phyloP scores from a whole-genome alignment of 2,797 vertebrate species.

The Sebastes ruberrimus region DNA sequence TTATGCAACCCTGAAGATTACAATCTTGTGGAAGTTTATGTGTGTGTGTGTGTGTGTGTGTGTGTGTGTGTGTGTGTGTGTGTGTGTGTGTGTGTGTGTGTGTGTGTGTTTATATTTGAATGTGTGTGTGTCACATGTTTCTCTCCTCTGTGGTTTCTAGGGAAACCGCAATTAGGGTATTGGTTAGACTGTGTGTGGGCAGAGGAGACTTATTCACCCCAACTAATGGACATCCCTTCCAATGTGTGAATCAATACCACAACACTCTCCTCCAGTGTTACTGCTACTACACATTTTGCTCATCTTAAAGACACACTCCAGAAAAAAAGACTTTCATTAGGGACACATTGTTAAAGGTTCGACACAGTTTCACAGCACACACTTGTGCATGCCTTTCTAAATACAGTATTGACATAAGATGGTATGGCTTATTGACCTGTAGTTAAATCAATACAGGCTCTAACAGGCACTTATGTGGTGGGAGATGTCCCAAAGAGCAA shows the following conservation, averaged over 20 bases:
- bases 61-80: constrained; percentile 1
- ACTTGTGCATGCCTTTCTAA: neutral
- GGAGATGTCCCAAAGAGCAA: neutral
- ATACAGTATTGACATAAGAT: neutral
- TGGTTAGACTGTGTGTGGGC: constrained; percentile 57
- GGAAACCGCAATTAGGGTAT: constrained; percentile 68
- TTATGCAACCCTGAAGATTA: constrained; percentile 84
- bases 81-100: neutral
- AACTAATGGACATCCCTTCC: constrained; percentile 32
- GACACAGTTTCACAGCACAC: neutral
- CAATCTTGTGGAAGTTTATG: constrained; percentile 75
- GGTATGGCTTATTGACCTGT: neutral
- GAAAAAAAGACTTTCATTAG: neutral
- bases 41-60: neutral
- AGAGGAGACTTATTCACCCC: constrained; percentile 29
- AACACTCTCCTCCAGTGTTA: constrained; percentile 18
- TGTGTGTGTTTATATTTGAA: neutral
- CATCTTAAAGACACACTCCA: neutral
- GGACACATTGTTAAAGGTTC: neutral
- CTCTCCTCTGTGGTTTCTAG: constrained; percentile 66
- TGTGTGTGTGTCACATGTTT: constrained; percentile 3
- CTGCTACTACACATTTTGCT: neutral
- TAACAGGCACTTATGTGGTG: neutral
- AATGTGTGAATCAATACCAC: constrained; percentile 28
- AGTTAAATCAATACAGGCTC: neutral